Conservation (phyloP, 1,140 invertebrate genomes). For the Cydia strobilella region DNA sequence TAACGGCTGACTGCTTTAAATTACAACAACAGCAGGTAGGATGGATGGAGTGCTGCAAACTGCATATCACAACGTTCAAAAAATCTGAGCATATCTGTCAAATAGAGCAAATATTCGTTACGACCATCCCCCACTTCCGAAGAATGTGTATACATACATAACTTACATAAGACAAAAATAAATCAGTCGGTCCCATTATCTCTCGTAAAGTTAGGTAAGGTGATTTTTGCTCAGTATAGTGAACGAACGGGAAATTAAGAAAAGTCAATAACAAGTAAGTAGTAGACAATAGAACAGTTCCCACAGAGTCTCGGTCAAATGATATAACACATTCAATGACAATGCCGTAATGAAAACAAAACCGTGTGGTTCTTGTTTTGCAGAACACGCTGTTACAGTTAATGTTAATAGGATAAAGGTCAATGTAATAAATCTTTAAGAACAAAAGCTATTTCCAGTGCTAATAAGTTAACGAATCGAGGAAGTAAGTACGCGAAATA, state of each 20-base stretch:
- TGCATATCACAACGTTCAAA: too few relatives aligned
- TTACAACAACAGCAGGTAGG: too few relatives aligned
- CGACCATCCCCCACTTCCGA: too few relatives aligned
- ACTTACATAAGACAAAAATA: too few relatives aligned
- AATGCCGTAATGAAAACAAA: conserved; percentile 8
- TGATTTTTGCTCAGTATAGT: neutral
- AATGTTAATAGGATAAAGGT: conserved; percentile 1
- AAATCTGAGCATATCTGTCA: too few relatives aligned
- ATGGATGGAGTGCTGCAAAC: too few relatives aligned
- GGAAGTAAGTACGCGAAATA: conserved; percentile 26
- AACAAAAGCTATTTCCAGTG: conserved; percentile 10
- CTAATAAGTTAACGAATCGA: neutral
- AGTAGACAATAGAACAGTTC: neutral
- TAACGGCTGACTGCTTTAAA: too few relatives aligned
- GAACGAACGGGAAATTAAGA: conserved; percentile 5
- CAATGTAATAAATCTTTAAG: neutral
- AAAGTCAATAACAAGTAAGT: neutral
- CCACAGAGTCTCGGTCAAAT: conserved; percentile 8
- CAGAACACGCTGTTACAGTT: neutral
- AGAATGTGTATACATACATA: too few relatives aligned
- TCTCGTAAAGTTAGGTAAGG: neutral
- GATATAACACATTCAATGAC: conserved; percentile 14
- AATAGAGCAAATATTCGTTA: too few relatives aligned
- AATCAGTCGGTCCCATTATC: too few relatives aligned
- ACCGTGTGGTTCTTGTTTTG: neutral